Base-by-base conservation (phyloP, 2,797 vertebrate species). In the Megaceryle alcyon region DNA sequence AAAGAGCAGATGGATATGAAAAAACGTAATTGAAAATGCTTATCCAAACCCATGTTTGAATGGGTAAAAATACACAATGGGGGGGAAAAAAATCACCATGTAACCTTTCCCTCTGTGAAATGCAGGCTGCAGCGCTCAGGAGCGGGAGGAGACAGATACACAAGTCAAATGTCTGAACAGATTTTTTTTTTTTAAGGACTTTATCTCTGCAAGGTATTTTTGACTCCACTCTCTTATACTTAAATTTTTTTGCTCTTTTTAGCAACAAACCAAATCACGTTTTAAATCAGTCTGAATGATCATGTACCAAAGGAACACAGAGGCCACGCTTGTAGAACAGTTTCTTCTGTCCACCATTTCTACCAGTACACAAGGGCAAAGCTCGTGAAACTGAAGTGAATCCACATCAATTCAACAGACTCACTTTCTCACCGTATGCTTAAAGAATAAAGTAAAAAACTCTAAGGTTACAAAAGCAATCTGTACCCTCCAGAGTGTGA, bases 291-390 rank as follows among this genome's bases (percentile, higher is more conserved):
- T 54, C 43, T 26, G 54, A 85, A 91, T 1, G 1, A 65, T 28
- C 25, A 23, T 0, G 1, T 23, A 79, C 39, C 0, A 0, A 88
- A 92, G 48, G 59, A 6, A 5, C 16, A 35, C 4, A 4, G 72
- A 60, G 78, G 39, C 54, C 4, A 4, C 1, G 9, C 43, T 4
- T 46, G 51, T 14, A 72, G 25, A 85, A 51, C 26, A 16, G 19
- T 39, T 80, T 68, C 65, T 82, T 78, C 71, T 2, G 4, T 46
- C 46, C 41, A 33, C 56, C 0, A 1, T 14, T 28, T 53, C 75
- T 14, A 44, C 14, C 37, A 37, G 31, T 18, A 78, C 1, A 1
- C 31, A 60, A 87, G 22, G 12, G 35, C n/a, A 82, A 78, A 64
- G 71, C 66, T 72, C 63, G 37, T 9, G 54, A 79, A 81, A 86